These are phyloP conservation scores for Leucophenga maculata DNA, from an alignment of 2,888 invertebrate genomes.

Conservation along the genomic window DNA sequence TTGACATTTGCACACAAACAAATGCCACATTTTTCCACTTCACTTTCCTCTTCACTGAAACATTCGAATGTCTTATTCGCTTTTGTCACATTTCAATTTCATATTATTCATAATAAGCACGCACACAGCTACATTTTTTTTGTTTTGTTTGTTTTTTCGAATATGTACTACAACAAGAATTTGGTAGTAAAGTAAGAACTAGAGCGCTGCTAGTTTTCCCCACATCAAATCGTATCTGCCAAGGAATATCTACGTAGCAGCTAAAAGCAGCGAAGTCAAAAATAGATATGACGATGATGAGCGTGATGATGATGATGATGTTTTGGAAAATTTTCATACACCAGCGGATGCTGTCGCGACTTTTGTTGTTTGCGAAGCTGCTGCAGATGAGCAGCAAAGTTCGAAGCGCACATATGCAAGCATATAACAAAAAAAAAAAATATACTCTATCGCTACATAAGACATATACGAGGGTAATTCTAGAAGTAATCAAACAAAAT, in stretches of 20 bases:
- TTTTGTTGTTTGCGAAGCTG: conserved; percentile 9
- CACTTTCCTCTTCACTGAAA: background rate
- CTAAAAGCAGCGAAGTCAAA: conserved; percentile 13
- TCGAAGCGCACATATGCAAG: conserved; percentile 21
- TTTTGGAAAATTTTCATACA: conserved; percentile 57
- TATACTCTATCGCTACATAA: no score
- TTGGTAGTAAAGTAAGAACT: background rate
- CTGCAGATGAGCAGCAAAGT: background rate
- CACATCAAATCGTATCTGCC: background rate
- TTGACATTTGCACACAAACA: conserved; percentile 13
- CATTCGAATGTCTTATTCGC: no score
- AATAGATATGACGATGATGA: conserved; percentile 54
- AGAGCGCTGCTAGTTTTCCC: no score
- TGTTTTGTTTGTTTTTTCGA: background rate
- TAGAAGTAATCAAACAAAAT: no score
- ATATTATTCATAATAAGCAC: background rate
- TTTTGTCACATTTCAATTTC: conserved; percentile 22
- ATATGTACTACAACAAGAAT: background rate
- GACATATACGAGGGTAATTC: no score
- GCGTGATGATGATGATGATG: conserved; percentile 61
- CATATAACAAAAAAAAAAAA: background rate
- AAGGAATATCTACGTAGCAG: background rate
- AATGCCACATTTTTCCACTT: conserved; percentile 5
- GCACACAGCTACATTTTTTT: background rate
- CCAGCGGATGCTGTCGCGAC: conserved; percentile 49